Evolutionary conservation across 2,888 invertebrate genomes (phyloP).

Genomic region (Coleophora flavipennella): DNA sequence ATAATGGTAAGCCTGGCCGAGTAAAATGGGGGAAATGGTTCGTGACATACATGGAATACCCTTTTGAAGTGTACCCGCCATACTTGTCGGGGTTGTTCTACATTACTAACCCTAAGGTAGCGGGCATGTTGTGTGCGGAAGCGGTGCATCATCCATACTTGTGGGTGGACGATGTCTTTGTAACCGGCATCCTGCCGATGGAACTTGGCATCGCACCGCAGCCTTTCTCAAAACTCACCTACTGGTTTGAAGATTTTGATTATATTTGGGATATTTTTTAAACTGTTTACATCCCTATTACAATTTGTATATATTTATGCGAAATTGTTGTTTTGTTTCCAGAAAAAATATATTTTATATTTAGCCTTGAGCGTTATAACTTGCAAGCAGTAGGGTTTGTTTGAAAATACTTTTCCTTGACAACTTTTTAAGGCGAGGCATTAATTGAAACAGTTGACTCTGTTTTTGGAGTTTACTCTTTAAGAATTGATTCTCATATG

Average conservation of each 20-base stretch:
- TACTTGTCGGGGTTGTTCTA: constrained; percentile 91
- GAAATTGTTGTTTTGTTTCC: no score
- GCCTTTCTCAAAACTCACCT: not conserved
- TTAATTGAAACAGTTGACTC: no score
- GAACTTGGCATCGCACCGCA: not conserved
- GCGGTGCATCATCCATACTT: constrained; percentile 77
- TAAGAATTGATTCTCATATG: no score
- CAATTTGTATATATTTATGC: not conserved
- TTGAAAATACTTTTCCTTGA: no score
- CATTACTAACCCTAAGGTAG: constrained; percentile 78
- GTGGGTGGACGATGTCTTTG: constrained; percentile 86
- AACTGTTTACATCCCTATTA: not conserved
- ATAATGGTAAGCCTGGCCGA: constrained; percentile 76
- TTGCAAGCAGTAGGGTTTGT: no score
- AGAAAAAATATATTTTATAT: no score
- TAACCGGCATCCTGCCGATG: not conserved
- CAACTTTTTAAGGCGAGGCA: no score
- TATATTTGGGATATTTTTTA: no score
- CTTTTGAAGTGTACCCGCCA: constrained; percentile 75
- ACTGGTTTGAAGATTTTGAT: no score
- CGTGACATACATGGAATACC: constrained; percentile 78
- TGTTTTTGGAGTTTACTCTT: no score
- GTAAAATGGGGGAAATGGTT: constrained; percentile 84
- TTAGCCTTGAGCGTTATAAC: no score
- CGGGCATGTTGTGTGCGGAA: constrained; percentile 67